Percentiles rank a stretch among this genome's conserved stretches.
Conservation (phyloP, 2,888 invertebrate species). For the Aphidius colemani region DNA sequence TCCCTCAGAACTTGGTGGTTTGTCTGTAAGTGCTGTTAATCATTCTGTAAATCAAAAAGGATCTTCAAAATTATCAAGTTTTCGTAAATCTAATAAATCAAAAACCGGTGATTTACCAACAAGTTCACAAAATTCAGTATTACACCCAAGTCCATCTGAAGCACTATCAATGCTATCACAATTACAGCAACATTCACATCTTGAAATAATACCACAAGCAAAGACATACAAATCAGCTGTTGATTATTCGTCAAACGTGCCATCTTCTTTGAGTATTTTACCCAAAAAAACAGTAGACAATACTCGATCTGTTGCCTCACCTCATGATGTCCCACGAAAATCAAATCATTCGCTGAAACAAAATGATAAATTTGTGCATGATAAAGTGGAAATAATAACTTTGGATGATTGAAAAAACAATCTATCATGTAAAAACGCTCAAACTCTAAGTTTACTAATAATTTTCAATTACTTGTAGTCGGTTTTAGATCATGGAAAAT, state of each 20-base stretch:
- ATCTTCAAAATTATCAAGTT: conserved; percentile 33
- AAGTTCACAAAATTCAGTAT: conserved; percentile 33
- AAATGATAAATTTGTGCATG: conserved; percentile 41
- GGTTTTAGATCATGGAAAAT: background rate
- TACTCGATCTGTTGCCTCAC: conserved; percentile 40
- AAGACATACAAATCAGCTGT: conserved; percentile 42
- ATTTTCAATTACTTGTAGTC: background rate
- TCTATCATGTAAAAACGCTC: background rate
- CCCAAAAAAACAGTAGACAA: conserved; percentile 43
- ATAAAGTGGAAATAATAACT: conserved; percentile 55
- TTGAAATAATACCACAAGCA: conserved; percentile 56
- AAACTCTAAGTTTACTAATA: no score
- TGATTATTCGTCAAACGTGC: conserved; percentile 46
- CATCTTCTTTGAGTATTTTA: conserved; percentile 40
- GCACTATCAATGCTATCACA: conserved; percentile 50
- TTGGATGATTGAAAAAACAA: conserved; percentile 47
- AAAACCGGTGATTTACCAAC: conserved; percentile 35
- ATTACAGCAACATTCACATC: conserved; percentile 53
- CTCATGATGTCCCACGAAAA: conserved; percentile 46
- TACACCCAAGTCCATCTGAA: conserved; percentile 40
- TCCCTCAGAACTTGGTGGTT: conserved; percentile 47
- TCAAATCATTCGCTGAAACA: conserved; percentile 37
- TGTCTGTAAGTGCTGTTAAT: conserved; percentile 49
- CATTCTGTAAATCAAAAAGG: conserved; percentile 32
- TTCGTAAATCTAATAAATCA: conserved; percentile 34